These are phyloP conservation scores for Allacma fusca DNA, from an alignment of 2,888 invertebrate genomes.

Conservation along the genomic window DNA sequence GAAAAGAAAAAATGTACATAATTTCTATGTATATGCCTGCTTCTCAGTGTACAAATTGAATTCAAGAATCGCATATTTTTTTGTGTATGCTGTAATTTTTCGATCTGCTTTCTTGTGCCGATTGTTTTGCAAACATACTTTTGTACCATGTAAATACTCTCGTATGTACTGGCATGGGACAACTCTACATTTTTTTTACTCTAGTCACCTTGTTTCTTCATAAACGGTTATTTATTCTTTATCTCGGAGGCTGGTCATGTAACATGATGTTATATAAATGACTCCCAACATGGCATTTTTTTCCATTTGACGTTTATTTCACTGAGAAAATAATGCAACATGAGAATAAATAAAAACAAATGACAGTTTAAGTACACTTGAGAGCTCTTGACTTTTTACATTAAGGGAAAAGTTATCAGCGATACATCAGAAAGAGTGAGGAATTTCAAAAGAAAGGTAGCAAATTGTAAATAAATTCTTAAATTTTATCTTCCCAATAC, in stretches of 20 bases:
- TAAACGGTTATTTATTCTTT: conserved; percentile 8
- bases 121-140: background rate
- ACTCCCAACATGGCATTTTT: background rate
- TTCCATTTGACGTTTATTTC: background rate
- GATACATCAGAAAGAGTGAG: background rate
- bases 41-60: background rate
- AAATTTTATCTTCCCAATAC: background rate
- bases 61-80: no score
- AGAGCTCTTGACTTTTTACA: background rate
- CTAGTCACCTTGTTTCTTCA: background rate
- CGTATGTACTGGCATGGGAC: background rate
- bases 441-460: background rate
- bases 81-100: background rate
- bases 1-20: background rate
- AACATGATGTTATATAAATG: background rate
- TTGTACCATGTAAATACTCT: background rate
- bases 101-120: background rate
- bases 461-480: background rate
- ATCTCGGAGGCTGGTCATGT: conserved; percentile 1
- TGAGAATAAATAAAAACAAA: conserved; percentile 12
- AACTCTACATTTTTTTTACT: background rate
- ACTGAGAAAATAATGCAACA: conserved; percentile 8
- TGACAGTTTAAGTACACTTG: conserved; percentile 1
- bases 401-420: background rate
- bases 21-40: background rate